Evolutionary conservation across 2,888 invertebrate genomes (phyloP).

Genomic region (Dryococelus australis): DNA sequence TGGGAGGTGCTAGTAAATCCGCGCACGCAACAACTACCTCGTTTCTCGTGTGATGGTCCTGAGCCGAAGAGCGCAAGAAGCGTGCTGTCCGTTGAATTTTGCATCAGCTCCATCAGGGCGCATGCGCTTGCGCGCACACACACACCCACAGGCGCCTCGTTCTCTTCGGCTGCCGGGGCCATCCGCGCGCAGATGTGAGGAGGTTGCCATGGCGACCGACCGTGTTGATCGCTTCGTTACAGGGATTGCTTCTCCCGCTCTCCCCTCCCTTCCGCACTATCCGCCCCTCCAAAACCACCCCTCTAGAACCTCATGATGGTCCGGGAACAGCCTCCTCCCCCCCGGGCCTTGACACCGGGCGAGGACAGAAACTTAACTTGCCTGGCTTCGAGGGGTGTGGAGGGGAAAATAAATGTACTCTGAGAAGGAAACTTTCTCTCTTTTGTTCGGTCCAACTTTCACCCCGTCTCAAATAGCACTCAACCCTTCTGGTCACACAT

Average conservation of each 20-base stretch:
- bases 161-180: background rate
- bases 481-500: no score
- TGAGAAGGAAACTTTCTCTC: no score
- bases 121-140: background rate
- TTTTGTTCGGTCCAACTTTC: no score
- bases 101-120: background rate
- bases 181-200: background rate
- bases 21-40: background rate
- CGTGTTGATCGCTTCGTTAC: background rate
- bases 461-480: no score
- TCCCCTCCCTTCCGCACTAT: background rate
- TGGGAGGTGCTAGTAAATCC: background rate
- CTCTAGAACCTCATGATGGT: background rate
- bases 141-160: background rate
- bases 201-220: constrained; percentile 3
- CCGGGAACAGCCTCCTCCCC: background rate
- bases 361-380: background rate
- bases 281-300: no score
- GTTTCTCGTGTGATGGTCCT: background rate
- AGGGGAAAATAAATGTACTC: no score
- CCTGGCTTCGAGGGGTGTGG: no score
- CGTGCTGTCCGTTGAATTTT: background rate
- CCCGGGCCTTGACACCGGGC: background rate
- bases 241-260: background rate
- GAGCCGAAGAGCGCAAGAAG: background rate